Conservation (phyloP, 2,113 vertebrate species). For the Scortum barcoo region DNA sequence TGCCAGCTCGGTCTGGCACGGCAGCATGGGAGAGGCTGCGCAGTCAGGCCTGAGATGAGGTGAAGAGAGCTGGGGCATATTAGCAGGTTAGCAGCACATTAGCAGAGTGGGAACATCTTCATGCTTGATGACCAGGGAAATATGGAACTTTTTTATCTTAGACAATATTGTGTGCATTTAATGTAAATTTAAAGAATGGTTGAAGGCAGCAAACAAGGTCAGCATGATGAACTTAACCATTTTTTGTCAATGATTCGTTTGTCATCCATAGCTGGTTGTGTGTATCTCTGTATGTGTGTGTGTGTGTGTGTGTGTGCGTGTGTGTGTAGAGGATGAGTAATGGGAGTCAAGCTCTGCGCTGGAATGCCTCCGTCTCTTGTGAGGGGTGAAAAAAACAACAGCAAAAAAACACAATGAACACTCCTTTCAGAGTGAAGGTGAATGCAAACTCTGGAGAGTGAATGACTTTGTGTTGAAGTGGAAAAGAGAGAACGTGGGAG, state of each 20-base stretch:
- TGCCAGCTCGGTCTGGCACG: constrained; percentile 61
- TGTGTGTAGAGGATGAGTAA: constrained; percentile 33
- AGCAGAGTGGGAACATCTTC: constrained; percentile 29
- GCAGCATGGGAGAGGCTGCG: constrained; percentile 33
- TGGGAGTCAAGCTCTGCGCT: constrained; percentile 41
- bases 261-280: constrained; percentile 33
- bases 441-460: constrained; percentile 61
- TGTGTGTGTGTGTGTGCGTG: constrained; percentile 7
- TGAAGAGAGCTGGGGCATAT: constrained; percentile 17
- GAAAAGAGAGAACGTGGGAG: constrained; percentile 49
- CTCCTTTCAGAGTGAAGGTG: constrained; percentile 63
- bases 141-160: constrained; percentile 18
- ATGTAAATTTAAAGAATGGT: neutral
- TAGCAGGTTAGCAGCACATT: constrained; percentile 35
- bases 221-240: constrained; percentile 29
- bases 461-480: constrained; percentile 67
- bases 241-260: constrained; percentile 45
- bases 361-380: constrained; percentile 46
- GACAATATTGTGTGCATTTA: constrained; percentile 1
- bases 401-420: constrained; percentile 40
- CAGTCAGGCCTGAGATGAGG: constrained; percentile 42
- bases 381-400: constrained; percentile 40
- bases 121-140: constrained; percentile 9
- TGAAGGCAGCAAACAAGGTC: constrained; percentile 2
- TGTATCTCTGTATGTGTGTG: neutral